Percentiles rank a stretch among this genome's conserved stretches.
These are phyloP conservation scores for Coremacera marginata DNA, from an alignment of 2,888 invertebrate genomes.

Conservation along the genomic window DNA sequence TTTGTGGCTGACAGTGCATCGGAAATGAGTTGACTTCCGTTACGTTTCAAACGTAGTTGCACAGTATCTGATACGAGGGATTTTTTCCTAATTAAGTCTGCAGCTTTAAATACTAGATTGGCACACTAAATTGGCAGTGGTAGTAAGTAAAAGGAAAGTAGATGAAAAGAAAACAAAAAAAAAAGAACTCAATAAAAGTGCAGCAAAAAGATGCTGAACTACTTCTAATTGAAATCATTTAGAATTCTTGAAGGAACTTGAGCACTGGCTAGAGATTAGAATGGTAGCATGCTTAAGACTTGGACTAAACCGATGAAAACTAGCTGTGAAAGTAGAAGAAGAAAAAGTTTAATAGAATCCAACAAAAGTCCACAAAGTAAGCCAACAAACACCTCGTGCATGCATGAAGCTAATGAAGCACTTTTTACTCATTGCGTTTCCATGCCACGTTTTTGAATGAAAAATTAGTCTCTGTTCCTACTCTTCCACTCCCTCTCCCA, in stretches of 20 bases:
- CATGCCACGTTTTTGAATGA: constrained; percentile 27
- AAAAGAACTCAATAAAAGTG: background rate
- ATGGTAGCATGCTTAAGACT: background rate
- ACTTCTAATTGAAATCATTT: constrained; percentile 37
- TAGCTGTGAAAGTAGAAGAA: background rate
- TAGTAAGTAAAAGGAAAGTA: background rate
- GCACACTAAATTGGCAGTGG: constrained; percentile 19
- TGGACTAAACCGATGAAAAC: background rate
- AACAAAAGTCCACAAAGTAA: background rate
- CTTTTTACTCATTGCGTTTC: constrained; percentile 21
- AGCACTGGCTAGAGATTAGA: background rate
- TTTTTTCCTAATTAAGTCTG: constrained; percentile 23
- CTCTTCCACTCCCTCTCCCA: background rate
- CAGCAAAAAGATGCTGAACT: background rate
- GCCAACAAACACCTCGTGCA: constrained; percentile 5
- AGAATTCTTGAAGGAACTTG: constrained; percentile 24
- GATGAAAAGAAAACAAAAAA: constrained; percentile 1
- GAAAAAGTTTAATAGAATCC: background rate
- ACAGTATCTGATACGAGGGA: background rate
- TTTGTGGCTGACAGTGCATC: constrained; percentile 8
- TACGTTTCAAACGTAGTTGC: background rate
- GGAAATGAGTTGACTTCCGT: constrained; percentile 5
- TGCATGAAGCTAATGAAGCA: constrained; percentile 24
- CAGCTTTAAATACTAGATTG: constrained; percentile 1
- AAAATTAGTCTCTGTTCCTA: constrained; percentile 5